Base-by-base conservation (phyloP, 2,888 invertebrate species). In the Lasioglossum villosulum region DNA sequence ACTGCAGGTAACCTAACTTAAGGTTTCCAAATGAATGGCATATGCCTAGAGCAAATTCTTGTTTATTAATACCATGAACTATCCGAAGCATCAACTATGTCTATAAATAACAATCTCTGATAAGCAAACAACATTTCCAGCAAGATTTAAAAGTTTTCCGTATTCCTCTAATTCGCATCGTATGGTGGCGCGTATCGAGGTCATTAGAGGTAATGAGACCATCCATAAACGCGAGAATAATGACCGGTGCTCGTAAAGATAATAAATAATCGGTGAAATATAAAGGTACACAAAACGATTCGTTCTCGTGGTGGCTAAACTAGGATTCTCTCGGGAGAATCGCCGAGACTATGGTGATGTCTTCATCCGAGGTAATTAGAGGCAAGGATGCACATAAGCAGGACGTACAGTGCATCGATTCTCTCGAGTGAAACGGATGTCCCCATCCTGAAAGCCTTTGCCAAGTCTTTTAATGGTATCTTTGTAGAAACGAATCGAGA, bases 361-460 rank as follows among this genome's bases (percentile, higher is more conserved):
- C 90, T 91, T 91, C 90, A 91, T 91, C 75, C 84, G 63, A 84
- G 90, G 84, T 91, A 91, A 91, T 91, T 91, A 91, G 91, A 91
- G 90, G 89, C 90, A 90, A 84, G 90, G 88, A 91, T 86, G 89
- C 88, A 76, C 90, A 88, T 86, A 90, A 90, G 86, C 90, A 81
- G 84, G 86, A 84, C 90, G 88, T 84, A 78, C 56, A 48, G 82
- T 71, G 81, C 84, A 81, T 52, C 82, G 89, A 87, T 85, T 89
- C 89, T 88, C 88, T 84, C 86, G 83, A 89, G 80, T 84, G 90
- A 90, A 90, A 88, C 90, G 89, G 87, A 88, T 88, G 90, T 89
- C 90, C 80, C 75, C 73, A 70, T 80, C 70, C 71, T 74, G 27
- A 30, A 56, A 71, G 52, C 86, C 76, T 86, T 88, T 82, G 75